These are phyloP conservation scores for Tachina fera DNA, from an alignment of 2,888 invertebrate genomes.

Conservation along the genomic window DNA sequence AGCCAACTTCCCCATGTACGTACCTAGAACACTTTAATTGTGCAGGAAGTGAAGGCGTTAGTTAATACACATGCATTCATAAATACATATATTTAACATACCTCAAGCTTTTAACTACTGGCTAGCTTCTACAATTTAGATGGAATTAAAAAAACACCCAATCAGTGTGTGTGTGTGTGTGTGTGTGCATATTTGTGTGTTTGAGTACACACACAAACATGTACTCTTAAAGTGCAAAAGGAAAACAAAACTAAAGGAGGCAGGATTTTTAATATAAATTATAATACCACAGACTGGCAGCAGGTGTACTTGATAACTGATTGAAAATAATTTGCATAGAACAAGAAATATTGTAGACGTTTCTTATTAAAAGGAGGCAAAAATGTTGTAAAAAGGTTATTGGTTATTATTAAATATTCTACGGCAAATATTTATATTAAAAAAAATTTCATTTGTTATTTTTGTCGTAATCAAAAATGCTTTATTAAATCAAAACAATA, in stretches of 20 bases:
- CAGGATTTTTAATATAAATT: constrained; percentile 71
- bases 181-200: constrained; percentile 16
- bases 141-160: constrained; percentile 50
- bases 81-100: constrained; percentile 57
- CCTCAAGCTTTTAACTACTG: constrained; percentile 66
- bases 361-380: constrained; percentile 18
- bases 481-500: constrained; percentile 26
- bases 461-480: not conserved
- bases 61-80: constrained; percentile 58
- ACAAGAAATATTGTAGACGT: constrained; percentile 33
- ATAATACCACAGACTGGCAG: constrained; percentile 71
- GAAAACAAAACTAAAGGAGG: constrained; percentile 56
- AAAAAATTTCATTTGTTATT: not conserved
- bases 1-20: constrained; percentile 33
- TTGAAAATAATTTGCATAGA: constrained; percentile 71
- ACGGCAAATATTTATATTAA: not conserved
- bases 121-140: constrained; percentile 41
- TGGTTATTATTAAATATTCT: constrained; percentile 1
- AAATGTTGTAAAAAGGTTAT: not conserved
- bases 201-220: not conserved
- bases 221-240: not conserved
- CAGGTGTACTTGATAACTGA: constrained; percentile 72
- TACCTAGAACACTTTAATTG: constrained; percentile 47
- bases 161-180: constrained; percentile 46
- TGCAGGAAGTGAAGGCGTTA: constrained; percentile 70